Conservation (phyloP, 2,113 vertebrate species). For the Aphyosemion australe region DNA sequence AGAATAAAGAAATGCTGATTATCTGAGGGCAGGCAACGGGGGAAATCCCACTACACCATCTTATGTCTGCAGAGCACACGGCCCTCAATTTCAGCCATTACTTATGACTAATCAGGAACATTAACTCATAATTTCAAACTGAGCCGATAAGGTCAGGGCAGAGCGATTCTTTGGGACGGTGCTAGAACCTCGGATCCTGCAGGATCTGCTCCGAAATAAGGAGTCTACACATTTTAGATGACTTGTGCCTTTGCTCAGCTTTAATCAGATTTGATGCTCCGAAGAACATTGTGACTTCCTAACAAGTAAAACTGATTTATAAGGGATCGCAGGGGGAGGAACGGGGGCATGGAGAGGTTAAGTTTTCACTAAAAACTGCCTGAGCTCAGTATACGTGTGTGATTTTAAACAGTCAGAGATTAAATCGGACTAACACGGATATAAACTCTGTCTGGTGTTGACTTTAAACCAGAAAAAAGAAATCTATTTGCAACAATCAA, state of each 20-base stretch:
- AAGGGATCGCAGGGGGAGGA: slow-evolving; percentile 50
- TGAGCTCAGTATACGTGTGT: slow-evolving; percentile 13
- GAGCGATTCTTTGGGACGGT: slow-evolving; percentile 20
- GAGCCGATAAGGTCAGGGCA: slow-evolving; percentile 44
- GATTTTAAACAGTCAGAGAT: slow-evolving; percentile 6
- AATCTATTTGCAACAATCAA: not conserved
- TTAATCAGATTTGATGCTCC: slow-evolving; percentile 68
- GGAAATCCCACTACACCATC: slow-evolving; percentile 52
- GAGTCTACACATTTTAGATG: slow-evolving; percentile 67
- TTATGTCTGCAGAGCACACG: slow-evolving; percentile 59
- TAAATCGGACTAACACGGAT: not conserved
- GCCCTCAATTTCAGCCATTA: slow-evolving; percentile 36
- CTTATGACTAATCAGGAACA: slow-evolving; percentile 57
- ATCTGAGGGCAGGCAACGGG: slow-evolving; percentile 42
- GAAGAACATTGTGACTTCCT: slow-evolving; percentile 77
- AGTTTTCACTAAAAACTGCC: slow-evolving; percentile 34
- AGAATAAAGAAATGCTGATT: slow-evolving; percentile 47
- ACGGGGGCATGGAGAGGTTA: slow-evolving; percentile 54
- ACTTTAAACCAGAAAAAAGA: not conserved
- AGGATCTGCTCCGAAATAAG: slow-evolving; percentile 56
- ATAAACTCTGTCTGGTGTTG: not conserved
- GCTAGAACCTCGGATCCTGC: slow-evolving; percentile 39
- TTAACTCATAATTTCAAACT: slow-evolving; percentile 59
- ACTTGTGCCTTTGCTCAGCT: slow-evolving; percentile 58
- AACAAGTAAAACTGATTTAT: slow-evolving; percentile 74